phyloP scores from a whole-genome alignment of 2,888 invertebrate genomes.

The Sphaeridia pumilis region DNA sequence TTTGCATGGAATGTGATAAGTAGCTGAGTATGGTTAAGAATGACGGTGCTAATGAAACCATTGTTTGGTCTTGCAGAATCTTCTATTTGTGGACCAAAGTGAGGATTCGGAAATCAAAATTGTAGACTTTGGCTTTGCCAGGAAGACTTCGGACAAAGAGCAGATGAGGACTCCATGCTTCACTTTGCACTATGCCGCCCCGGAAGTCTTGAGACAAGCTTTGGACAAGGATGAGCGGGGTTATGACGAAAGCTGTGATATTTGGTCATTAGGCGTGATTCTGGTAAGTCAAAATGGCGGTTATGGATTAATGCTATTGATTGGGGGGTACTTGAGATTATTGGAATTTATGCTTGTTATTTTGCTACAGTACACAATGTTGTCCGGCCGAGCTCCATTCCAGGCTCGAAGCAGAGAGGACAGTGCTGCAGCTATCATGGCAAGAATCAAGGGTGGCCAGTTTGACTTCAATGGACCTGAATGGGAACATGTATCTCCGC shows the following conservation, averaged over 20 bases:
- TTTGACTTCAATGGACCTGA: slow-evolving; percentile 60
- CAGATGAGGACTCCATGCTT: slow-evolving; percentile 75
- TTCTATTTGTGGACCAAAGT: slow-evolving; percentile 51
- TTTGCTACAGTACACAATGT: slow-evolving; percentile 56
- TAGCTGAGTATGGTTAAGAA: background rate
- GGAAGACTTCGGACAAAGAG: slow-evolving; percentile 42
- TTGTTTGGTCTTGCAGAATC: slow-evolving; percentile 44
- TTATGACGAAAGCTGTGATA: slow-evolving; percentile 86
- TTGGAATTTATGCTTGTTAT: slow-evolving; percentile 6
- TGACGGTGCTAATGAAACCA: background rate
- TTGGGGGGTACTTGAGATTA: background rate
- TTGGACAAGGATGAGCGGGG: slow-evolving; percentile 39
- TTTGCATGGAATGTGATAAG: background rate
- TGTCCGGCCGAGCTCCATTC: slow-evolving; percentile 81
- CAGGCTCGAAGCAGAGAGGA: slow-evolving; percentile 57
- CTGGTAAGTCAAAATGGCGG: slow-evolving; percentile 48
- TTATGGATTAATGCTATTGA: background rate
- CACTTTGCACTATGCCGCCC: slow-evolving; percentile 77
- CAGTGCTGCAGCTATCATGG: slow-evolving; percentile 63
- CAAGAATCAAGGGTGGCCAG: slow-evolving; percentile 63
- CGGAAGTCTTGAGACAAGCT: slow-evolving; percentile 68
- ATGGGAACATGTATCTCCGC: slow-evolving; percentile 60
- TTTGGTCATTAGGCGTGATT: slow-evolving; percentile 93
- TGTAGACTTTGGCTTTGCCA: slow-evolving; percentile 92
- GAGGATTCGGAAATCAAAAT: slow-evolving; percentile 62